Conservation (phyloP, 2,113 vertebrate species). For the Odocoileus virginianus region DNA sequence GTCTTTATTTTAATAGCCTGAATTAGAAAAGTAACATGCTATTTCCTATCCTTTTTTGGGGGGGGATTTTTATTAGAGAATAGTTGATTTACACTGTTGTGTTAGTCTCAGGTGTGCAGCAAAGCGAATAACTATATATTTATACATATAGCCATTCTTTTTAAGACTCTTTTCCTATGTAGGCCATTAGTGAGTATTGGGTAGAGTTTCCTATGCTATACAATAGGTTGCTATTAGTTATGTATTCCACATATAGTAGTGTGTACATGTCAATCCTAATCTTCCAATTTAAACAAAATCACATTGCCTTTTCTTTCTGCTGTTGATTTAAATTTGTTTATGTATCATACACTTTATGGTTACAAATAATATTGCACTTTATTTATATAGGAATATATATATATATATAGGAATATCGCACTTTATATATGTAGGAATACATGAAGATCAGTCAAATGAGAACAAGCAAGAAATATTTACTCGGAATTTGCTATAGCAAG, state of each 20-base stretch:
- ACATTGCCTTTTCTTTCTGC: background rate
- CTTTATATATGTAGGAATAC: background rate
- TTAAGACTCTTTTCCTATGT: background rate
- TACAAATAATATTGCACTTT: background rate
- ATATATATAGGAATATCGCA: no score
- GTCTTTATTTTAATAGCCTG: background rate
- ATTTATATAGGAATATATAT: background rate
- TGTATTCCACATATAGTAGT: background rate
- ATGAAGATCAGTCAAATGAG: background rate
- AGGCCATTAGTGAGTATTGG: background rate
- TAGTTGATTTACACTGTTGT: background rate
- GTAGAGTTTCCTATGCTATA: background rate
- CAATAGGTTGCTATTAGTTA: background rate
- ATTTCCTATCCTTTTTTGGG: background rate
- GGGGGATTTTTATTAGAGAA: background rate
- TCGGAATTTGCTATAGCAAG: background rate
- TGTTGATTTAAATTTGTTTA: background rate
- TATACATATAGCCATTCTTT: background rate
- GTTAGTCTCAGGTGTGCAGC: background rate
- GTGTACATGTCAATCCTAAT: background rate
- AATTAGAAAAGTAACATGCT: background rate
- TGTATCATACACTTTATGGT: background rate
- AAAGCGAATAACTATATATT: background rate
- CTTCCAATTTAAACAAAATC: background rate
- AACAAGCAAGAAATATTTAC: background rate